Base-by-base conservation (phyloP, 2,797 vertebrate genomes). In the Semaprochilodus insignis region DNA sequence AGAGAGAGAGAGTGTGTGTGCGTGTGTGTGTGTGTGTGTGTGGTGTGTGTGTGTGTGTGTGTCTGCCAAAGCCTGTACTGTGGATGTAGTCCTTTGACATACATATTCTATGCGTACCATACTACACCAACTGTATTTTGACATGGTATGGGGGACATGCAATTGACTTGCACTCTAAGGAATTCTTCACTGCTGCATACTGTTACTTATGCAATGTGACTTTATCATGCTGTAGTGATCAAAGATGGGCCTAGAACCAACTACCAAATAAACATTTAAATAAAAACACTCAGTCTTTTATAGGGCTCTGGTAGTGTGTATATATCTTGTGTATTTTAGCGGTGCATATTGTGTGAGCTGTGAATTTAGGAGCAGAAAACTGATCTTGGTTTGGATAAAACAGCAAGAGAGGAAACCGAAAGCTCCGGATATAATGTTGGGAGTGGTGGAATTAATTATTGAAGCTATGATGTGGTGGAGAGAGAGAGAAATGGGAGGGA, bases 391-490 rank as follows among this genome's bases (percentile, higher is more conserved):
- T 62, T 78, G 72, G 40, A 23, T 52, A 83, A 67, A 75, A 57
- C 40, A n/a, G 77, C 62, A 6, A 63, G 65, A 83, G 27, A n/a
- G 74, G 66, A 71, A 77, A 82, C 83, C 65, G 77, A 87, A 80
- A 87, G 78, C 77, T 90, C 88, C 89, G 84, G 88, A 88, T 90
- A 82, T 87, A 86, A 87, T 87, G 82, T 87, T 87, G 75, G 87
- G 81, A 83, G 83, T 86, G 84, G 81, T 89, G 84, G 88, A 83
- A 91, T 93, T 80, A 92, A 93, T 93, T 92, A 92, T 91, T 94
- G 87, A 94, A 90, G 85, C 85, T 90, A 89, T 91, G 85, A 89
- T 90, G 90, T 87, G 81, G 83, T 31, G 52, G 59, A 74, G 76
- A 82, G 36, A 82, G 36, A 31, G 44, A 66, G 65, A 60, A 70